These are phyloP conservation scores for Arctopsyche grandis DNA, from an alignment of 1,140 invertebrate species.

Conservation along the genomic window DNA sequence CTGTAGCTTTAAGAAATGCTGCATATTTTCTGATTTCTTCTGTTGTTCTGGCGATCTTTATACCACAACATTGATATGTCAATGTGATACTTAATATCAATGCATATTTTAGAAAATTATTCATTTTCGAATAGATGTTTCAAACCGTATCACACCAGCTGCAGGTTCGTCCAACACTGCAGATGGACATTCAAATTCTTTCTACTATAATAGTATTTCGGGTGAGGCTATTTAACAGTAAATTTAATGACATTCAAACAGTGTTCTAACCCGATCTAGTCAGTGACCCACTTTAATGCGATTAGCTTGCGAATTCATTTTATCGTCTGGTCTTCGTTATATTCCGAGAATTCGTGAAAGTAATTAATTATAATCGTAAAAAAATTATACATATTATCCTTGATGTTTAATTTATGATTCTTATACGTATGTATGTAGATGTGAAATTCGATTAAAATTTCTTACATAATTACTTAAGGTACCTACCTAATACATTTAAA, in stretches of 20 bases:
- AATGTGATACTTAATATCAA: not conserved
- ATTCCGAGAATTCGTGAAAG: too few species aligned
- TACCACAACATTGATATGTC: not conserved
- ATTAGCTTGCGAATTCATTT: not conserved
- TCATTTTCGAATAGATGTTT: not conserved
- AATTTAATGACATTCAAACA: not conserved
- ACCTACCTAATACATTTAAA: too few species aligned
- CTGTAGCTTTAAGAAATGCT: not conserved
- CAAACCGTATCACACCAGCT: not conserved
- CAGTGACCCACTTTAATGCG: not conserved
- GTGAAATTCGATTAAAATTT: too few species aligned
- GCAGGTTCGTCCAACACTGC: not conserved
- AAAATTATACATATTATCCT: too few species aligned
- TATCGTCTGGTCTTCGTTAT: too few species aligned
- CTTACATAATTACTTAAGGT: too few species aligned
- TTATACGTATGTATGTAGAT: too few species aligned
- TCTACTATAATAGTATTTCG: not conserved
- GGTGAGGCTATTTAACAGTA: constrained; percentile 9
- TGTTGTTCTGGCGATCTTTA: not conserved
- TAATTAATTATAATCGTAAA: too few species aligned
- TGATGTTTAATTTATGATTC: too few species aligned
- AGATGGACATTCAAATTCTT: not conserved
- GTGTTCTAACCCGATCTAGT: not conserved
- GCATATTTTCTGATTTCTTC: constrained; percentile 28
- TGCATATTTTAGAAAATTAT: not conserved